Percentiles rank a stretch among this genome's conserved stretches.
Conservation (phyloP, 2,888 invertebrate species). For the Brenthis ino region DNA sequence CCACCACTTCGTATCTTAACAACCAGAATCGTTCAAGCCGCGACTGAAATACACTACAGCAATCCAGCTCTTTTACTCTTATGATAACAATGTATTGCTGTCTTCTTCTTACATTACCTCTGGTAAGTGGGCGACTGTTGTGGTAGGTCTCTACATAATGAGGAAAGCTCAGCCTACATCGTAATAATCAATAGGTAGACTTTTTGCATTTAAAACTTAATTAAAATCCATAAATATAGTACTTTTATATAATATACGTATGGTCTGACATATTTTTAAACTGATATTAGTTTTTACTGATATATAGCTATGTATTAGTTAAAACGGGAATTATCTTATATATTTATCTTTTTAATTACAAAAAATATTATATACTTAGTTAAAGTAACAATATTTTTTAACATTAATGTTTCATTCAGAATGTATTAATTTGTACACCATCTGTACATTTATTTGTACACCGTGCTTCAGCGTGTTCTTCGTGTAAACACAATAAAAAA, state of each 20-base stretch:
- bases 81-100: conserved; percentile 6
- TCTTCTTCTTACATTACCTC: conserved; percentile 14
- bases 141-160: conserved; percentile 28
- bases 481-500: neutral
- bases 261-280: neutral
- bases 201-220: neutral
- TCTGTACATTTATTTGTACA: too few species aligned
- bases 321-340: too few species aligned
- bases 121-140: conserved; percentile 16
- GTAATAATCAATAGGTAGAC: conserved; percentile 5
- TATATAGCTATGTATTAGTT: too few species aligned
- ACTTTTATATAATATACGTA: too few species aligned
- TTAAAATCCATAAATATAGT: too few species aligned
- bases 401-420: too few species aligned
- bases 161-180: conserved; percentile 8
- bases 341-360: too few species aligned
- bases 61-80: conserved; percentile 27
- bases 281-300: too few species aligned
- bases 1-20: conserved; percentile 16
- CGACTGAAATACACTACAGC: conserved; percentile 15
- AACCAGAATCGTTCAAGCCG: conserved; percentile 26
- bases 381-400: too few species aligned
- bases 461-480: neutral
- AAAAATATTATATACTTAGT: too few species aligned
- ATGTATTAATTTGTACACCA: neutral